Evolutionary conservation across 1,140 invertebrate species (phyloP).

Genomic region (Listronotus bonariensis): DNA sequence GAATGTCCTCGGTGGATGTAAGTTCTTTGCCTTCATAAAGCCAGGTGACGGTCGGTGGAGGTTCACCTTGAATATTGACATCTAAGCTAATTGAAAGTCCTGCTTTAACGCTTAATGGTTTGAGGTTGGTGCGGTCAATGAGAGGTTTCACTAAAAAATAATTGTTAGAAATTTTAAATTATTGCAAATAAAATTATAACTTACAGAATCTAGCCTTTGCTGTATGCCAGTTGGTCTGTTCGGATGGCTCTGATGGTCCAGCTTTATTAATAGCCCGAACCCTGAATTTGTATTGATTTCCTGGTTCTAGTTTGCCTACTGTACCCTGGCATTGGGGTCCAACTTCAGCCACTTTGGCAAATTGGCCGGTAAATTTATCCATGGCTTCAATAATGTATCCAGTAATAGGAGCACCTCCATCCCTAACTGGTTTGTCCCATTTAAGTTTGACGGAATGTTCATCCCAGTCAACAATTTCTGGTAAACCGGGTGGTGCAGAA

Average conservation of each 20-base stretch:
- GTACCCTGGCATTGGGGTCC: conserved; percentile 80
- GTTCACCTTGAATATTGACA: conserved; percentile 92
- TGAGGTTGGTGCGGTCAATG: conserved; percentile 90
- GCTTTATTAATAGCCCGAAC: conserved; percentile 95
- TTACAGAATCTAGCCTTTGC: conserved; percentile 90
- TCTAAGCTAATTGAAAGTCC: conserved; percentile 90
- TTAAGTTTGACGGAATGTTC: conserved; percentile 91
- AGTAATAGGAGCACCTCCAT: conserved; percentile 95
- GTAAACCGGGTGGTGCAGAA: conserved; percentile 86
- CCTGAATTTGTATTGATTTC: conserved; percentile 94
- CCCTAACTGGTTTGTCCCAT: conserved; percentile 93
- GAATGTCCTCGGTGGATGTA: conserved; percentile 69
- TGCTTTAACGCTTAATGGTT: conserved; percentile 83
- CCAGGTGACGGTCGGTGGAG: conserved; percentile 92
- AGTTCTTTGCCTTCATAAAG: conserved; percentile 78
- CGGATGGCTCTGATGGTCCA: conserved; percentile 92
- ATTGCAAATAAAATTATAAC: conserved; percentile 54
- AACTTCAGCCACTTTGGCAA: conserved; percentile 75
- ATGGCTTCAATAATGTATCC: conserved; percentile 92
- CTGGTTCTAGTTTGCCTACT: conserved; percentile 88
- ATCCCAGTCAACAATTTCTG: conserved; percentile 92
- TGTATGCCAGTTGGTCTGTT: conserved; percentile 92
- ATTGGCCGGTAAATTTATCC: conserved; percentile 71
- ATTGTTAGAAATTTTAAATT: conserved; percentile 29
- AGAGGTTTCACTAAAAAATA: conserved; percentile 80